These are phyloP conservation scores for Synergus umbraculus DNA, from an alignment of 2,888 invertebrate species.

Conservation along the genomic window DNA sequence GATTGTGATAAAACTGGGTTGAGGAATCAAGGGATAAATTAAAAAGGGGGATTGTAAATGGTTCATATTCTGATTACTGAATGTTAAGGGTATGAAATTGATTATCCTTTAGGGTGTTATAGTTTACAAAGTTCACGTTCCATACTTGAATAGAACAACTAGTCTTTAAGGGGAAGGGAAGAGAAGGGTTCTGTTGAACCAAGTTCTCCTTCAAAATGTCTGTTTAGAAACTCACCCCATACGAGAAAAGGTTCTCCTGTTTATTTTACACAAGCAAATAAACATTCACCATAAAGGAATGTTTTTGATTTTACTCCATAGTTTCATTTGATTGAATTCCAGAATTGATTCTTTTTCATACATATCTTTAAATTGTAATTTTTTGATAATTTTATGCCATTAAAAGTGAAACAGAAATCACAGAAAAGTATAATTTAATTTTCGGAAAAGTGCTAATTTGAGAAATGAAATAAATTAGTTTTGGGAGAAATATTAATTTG, in stretches of 20 bases:
- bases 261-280: not conserved
- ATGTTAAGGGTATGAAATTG: not conserved
- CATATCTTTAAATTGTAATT: too few relatives aligned
- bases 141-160: not conserved
- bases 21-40: not conserved
- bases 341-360: too few relatives aligned
- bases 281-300: not conserved
- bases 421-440: too few relatives aligned
- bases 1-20: not conserved
- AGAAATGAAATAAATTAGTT: not conserved
- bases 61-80: slow-evolving; percentile 24
- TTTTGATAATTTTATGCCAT: too few relatives aligned
- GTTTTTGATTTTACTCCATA: not conserved
- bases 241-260: slow-evolving; percentile 3
- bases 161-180: slow-evolving; percentile 1
- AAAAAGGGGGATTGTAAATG: not conserved
- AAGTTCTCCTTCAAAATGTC: slow-evolving; percentile 13
- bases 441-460: not conserved
- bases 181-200: slow-evolving; percentile 27
- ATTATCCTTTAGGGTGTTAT: not conserved
- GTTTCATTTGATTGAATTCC: too few relatives aligned
- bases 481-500: too few relatives aligned
- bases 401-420: too few relatives aligned
- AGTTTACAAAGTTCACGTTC: slow-evolving; percentile 8
- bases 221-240: slow-evolving; percentile 25